Evolutionary conservation across 2,113 vertebrate species (phyloP), one percentile per base, ranked within the genome.

Genomic region (Gymnogyps californianus): DNA sequence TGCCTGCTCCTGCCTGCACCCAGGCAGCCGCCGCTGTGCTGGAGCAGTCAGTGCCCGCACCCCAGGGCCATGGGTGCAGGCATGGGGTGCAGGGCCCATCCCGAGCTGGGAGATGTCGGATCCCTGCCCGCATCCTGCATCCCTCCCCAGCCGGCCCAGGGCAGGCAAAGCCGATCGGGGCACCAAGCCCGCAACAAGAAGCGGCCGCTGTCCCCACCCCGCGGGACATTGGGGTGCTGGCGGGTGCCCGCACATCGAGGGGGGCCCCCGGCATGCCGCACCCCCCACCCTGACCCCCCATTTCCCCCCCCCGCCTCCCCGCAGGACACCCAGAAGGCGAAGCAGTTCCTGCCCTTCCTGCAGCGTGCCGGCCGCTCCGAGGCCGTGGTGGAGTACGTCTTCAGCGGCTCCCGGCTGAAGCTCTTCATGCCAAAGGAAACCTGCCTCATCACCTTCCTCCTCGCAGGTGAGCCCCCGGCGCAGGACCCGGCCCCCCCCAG

Each of bases 401-500:
- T 99, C 98, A 99, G 99, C 6, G 99, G 99, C 44, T 99, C 99
- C 69, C 98, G 99, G 38, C 99, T 99, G 66, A 99, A 99, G 96
- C 98, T 99, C 54, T 99, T 99, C 98, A 98, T 99, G 99, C 99
- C 99, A 86, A 99, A 99, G 98, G 99, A 99, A 85, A 99, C 99
- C 81, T 99, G 99, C 96, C 99, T 99, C 89, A 99, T 99, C 98
- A 99, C 99, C 69, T 99, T 99, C 98, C 98, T 99, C 65, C 98
- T 99, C 3, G 99, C 99, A 14, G 99, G 99, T 99, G 94, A 97
- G 75, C 20, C 52, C 42, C 14, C 8, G 9, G 22, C 10, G 36
- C 49, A 8, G 24, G 29, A 6, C 49, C 20, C 4, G 28, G 61
- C 49, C 65, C 29, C 22, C 13, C 13, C 9, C 9, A 7, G 18